Percentiles rank a stretch among this genome's conserved stretches.
phyloP scores from a whole-genome alignment of 1,140 invertebrate genomes.

The Caenorhabditis inopinata region DNA sequence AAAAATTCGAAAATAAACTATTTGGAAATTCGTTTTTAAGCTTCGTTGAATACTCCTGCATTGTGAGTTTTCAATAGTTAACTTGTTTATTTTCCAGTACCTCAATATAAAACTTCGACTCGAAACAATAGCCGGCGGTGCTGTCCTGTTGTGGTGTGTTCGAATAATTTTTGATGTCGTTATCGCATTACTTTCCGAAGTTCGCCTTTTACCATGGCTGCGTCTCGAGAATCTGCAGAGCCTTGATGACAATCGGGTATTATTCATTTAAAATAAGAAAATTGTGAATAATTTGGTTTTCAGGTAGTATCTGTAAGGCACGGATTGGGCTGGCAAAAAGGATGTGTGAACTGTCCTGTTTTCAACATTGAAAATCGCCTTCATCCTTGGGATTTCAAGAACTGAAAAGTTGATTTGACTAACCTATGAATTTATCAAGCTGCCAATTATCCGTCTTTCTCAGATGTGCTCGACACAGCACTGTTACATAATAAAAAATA shows the following conservation, averaged over 20 bases:
- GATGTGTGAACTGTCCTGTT: slow-evolving; percentile 41
- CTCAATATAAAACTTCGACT: slow-evolving; percentile 34
- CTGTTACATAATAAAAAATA: not conserved
- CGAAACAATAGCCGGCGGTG: slow-evolving; percentile 39
- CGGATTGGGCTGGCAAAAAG: slow-evolving; percentile 31
- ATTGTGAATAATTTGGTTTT: not conserved
- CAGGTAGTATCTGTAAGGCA: slow-evolving; percentile 27
- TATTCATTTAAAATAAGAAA: not conserved
- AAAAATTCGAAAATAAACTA: too few species aligned
- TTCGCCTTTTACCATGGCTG: slow-evolving; percentile 22
- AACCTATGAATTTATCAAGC: not conserved
- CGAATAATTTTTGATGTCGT: slow-evolving; percentile 45
- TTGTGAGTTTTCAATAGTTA: too few species aligned
- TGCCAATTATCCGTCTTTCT: slow-evolving; percentile 19
- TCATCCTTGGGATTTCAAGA: slow-evolving; percentile 36
- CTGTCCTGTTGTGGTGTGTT: slow-evolving; percentile 44
- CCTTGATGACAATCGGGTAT: slow-evolving; percentile 19
- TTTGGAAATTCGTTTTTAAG: too few species aligned
- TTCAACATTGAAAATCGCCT: slow-evolving; percentile 38
- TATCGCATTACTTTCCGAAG: slow-evolving; percentile 31
- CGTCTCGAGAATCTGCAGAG: slow-evolving; percentile 13
- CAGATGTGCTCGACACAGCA: not conserved
- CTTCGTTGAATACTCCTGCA: too few species aligned
- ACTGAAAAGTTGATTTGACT: not conserved
- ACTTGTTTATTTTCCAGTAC: too few species aligned